Evolutionary conservation across 2,888 invertebrate species (phyloP).

Genomic region (Eilema depressum): DNA sequence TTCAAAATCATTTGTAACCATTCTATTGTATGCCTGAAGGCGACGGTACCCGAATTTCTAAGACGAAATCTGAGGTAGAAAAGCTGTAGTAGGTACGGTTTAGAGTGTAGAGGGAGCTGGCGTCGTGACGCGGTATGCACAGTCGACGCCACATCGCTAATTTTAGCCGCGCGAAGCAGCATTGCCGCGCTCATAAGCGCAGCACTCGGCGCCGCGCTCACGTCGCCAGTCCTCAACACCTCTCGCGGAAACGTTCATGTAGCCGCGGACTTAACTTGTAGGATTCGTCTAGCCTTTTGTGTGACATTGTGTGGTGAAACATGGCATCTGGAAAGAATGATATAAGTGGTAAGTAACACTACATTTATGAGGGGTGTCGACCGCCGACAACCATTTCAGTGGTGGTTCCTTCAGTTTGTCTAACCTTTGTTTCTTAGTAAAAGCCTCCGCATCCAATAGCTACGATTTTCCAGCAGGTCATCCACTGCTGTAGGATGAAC

Average conservation of each 20-base stretch:
- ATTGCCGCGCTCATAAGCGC: constrained; percentile 55
- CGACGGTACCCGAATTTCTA: constrained; percentile 34
- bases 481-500: not conserved
- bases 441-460: not conserved
- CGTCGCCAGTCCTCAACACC: constrained; percentile 50
- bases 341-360: constrained; percentile 69
- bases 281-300: constrained; percentile 48
- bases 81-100: constrained; percentile 37
- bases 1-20: not conserved
- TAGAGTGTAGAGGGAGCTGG: constrained; percentile 35
- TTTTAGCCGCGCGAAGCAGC: constrained; percentile 70
- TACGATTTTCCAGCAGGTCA: not conserved
- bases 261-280: constrained; percentile 47
- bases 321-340: constrained; percentile 72
- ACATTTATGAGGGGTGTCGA: not conserved
- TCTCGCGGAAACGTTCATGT: constrained; percentile 40
- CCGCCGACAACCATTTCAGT: not conserved
- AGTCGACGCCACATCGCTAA: constrained; percentile 68
- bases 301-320: constrained; percentile 58
- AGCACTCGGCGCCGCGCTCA: constrained; percentile 68
- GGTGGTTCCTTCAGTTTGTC: not conserved
- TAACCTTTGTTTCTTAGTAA: not conserved
- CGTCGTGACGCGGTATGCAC: constrained; percentile 44
- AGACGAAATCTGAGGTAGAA: constrained; percentile 35
- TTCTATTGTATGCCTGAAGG: constrained; percentile 16